Percentiles rank a stretch among this genome's conserved stretches.
These are phyloP conservation scores for Oreochromis spilurus DNA, from an alignment of 2,113 vertebrate species.

Conservation along the genomic window DNA sequence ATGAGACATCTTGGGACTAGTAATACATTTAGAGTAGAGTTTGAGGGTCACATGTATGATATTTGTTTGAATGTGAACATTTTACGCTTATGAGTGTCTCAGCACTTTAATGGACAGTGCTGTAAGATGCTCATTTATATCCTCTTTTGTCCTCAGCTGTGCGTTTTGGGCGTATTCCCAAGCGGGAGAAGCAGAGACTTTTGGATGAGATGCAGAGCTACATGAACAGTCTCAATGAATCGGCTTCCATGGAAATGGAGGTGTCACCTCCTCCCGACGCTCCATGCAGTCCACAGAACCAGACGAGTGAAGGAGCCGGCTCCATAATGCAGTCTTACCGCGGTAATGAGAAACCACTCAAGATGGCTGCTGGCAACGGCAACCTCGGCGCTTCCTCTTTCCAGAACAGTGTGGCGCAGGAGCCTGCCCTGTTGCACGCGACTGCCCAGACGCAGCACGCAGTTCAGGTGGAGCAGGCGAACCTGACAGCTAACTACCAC, in stretches of 20 bases:
- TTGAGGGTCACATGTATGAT: neutral
- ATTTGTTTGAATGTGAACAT: neutral
- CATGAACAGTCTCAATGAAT: slow-evolving; percentile 75
- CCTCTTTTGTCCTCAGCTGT: slow-evolving; percentile 65
- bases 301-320: slow-evolving; percentile 32
- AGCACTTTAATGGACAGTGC: neutral
- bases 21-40: neutral
- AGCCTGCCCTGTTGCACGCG: neutral
- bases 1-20: neutral
- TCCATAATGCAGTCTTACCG: slow-evolving; percentile 57
- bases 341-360: slow-evolving; percentile 55
- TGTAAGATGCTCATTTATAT: neutral
- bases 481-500: slow-evolving; percentile 22
- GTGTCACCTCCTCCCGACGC: slow-evolving; percentile 44
- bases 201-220: slow-evolving; percentile 80
- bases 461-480: slow-evolving; percentile 28
- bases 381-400: slow-evolving; percentile 15
- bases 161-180: slow-evolving; percentile 78
- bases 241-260: slow-evolving; percentile 68
- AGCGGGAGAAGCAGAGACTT: slow-evolving; percentile 77
- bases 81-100: neutral
- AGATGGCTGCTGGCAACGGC: slow-evolving; percentile 36
- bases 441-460: slow-evolving; percentile 22
- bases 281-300: slow-evolving; percentile 59
- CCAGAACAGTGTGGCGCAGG: slow-evolving; percentile 24